Base-by-base conservation (phyloP, 2,888 invertebrate species). In the Agrilus mali region DNA sequence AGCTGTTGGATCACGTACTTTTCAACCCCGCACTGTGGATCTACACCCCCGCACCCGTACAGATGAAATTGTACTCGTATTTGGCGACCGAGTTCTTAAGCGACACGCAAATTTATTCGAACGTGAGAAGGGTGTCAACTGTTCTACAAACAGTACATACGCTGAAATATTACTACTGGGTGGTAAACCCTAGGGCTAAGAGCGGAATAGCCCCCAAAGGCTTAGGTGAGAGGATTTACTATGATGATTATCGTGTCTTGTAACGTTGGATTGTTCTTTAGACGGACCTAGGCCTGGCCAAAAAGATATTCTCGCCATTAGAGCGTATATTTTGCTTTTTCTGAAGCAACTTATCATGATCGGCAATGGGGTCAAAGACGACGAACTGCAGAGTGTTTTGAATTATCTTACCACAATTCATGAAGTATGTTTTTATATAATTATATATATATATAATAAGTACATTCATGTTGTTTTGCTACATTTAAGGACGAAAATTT, bases 1-100 rank as follows among this genome's bases (percentile, higher is more conserved):
- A 98, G 86, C 80, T 99, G 57, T 78, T 98, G 75, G 98, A 99
- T 72, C 95, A 97, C 74, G 87, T 98, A 47, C 81, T 99, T 53
- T 98, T 99, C 80, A 98, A 98, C 77, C 97, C 98, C 7, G 92
- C 94, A 27, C 75, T 99, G 49, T 99, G 98, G 98, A 96, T 98
- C 60, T 92, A 97, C 71, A 93, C 97, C 10, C 89, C 94, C 40
- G 89, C 96, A 31, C 84, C 88, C 51, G 97, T 97, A 7, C 96
- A 96, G 68, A 88, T 90, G 37, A 77, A 86, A 53, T 78, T 99
- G 40, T 98, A 98, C 74, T 90, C 92, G 60, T 99, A 97, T 71
- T 72, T 99, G 69, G 94, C 97, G 36, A 94, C 94, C n/a, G 97
- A 99, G 69, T 98, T 98, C 72, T 76, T 98, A 46, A 89, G 89